These are phyloP conservation scores for Cochlearius cochlearius DNA, from an alignment of 2,113 vertebrate species.

Conservation along the genomic window DNA sequence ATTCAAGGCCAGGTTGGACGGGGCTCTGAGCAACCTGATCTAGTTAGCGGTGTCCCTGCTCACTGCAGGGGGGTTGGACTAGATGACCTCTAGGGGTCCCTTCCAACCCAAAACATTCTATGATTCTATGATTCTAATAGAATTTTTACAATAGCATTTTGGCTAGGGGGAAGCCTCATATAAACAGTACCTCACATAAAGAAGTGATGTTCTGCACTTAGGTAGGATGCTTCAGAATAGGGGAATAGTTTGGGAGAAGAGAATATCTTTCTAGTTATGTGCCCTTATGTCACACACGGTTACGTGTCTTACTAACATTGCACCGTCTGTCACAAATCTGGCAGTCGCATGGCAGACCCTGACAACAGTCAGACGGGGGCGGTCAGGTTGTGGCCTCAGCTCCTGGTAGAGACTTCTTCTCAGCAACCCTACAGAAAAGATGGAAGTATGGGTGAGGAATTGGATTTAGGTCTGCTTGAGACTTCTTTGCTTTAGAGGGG, in stretches of 20 bases:
- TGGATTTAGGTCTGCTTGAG: neutral
- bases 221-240: neutral
- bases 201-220: neutral
- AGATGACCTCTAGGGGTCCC: no score
- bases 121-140: no score
- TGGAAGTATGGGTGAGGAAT: fast-evolving
- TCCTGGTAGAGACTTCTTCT: neutral
- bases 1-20: no score
- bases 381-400: neutral
- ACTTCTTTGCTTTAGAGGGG: neutral
- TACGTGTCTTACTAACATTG: neutral
- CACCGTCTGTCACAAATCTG: neutral
- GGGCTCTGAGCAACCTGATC: no score
- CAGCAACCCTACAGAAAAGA: neutral
- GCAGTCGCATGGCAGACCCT: neutral
- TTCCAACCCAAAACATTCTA: no score
- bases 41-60: no score
- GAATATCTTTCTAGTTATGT: fast-evolving
- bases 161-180: neutral
- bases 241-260: neutral
- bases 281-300: neutral
- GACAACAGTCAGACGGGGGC: neutral
- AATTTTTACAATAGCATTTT: neutral
- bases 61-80: no score
- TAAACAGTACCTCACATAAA: neutral